phyloP scores from a whole-genome alignment of 2,113 vertebrate species.

The Morphnarchus princeps region DNA sequence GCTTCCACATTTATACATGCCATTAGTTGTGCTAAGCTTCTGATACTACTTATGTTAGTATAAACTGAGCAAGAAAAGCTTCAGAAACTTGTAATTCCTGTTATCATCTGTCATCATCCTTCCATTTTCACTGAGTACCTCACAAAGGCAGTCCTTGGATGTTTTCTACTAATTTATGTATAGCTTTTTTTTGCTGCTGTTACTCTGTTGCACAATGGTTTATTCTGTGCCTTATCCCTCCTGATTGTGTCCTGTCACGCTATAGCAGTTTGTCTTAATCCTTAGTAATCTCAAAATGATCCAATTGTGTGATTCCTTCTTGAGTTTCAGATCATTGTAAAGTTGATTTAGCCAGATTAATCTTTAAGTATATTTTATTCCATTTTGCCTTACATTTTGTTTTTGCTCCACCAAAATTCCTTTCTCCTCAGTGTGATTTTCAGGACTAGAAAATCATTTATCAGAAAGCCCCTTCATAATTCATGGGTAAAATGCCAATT shows the following conservation, averaged over 20 bases:
- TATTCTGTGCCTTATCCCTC: background rate
- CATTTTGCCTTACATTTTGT: background rate
- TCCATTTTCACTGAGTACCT: background rate
- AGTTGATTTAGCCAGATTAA: background rate
- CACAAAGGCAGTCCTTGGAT: background rate
- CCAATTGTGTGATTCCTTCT: background rate
- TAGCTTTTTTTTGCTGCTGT: rapidly evolving
- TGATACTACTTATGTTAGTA: background rate
- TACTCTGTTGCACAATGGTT: background rate
- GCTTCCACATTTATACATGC: background rate
- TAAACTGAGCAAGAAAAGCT: background rate
- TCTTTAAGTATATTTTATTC: background rate
- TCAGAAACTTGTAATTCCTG: background rate
- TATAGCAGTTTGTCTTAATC: background rate
- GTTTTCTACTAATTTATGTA: background rate
- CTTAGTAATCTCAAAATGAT: background rate
- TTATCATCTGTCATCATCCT: background rate
- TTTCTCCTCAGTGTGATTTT: background rate
- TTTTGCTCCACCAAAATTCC: background rate
- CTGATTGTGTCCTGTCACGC: background rate
- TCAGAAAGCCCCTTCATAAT: background rate
- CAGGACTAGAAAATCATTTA: background rate
- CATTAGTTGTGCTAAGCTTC: background rate
- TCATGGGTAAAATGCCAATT: background rate
- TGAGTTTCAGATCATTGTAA: background rate